These are phyloP conservation scores for Chorisops tibialis DNA, from an alignment of 2,888 invertebrate genomes.

Conservation along the genomic window DNA sequence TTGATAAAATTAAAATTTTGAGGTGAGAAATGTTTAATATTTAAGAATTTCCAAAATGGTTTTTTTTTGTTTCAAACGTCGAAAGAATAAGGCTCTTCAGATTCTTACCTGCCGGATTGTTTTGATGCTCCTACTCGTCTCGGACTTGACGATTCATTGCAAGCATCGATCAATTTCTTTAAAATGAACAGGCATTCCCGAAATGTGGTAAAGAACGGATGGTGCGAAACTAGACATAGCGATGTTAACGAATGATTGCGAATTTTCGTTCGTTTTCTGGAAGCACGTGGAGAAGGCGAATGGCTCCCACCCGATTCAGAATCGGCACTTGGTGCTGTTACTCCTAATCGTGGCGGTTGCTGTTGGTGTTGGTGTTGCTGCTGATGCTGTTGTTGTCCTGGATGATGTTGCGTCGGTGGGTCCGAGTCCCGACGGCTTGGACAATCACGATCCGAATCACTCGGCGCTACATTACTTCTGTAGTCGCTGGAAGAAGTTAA, in stretches of 20 bases:
- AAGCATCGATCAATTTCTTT: conserved; percentile 94
- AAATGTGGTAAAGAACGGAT: conserved; percentile 98
- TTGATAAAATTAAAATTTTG: conserved; percentile 4
- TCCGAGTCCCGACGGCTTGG: conserved; percentile 70
- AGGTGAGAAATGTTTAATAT: background rate
- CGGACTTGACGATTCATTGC: conserved; percentile 90
- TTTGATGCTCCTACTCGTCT: conserved; percentile 85
- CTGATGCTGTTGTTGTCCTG: conserved; percentile 29
- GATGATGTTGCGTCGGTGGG: conserved; percentile 47
- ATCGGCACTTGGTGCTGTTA: conserved; percentile 67
- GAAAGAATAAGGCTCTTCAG: no score
- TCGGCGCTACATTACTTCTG: conserved; percentile 85
- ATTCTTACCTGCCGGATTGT: conserved; percentile 71
- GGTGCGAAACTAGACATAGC: conserved; percentile 95
- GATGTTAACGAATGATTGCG: conserved; percentile 95
- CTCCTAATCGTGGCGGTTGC: conserved; percentile 60
- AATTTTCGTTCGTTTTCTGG: conserved; percentile 74
- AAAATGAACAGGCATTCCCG: conserved; percentile 95
- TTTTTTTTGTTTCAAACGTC: no score
- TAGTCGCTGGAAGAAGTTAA: conserved; percentile 74
- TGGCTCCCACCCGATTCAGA: conserved; percentile 87
- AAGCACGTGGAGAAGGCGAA: conserved; percentile 80
- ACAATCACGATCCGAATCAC: conserved; percentile 85
- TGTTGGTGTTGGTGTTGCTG: conserved; percentile 33
- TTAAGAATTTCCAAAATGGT: no score